These are phyloP conservation scores for Sinotaia quadrata DNA, from an alignment of 2,888 invertebrate genomes.

Conservation along the genomic window DNA sequence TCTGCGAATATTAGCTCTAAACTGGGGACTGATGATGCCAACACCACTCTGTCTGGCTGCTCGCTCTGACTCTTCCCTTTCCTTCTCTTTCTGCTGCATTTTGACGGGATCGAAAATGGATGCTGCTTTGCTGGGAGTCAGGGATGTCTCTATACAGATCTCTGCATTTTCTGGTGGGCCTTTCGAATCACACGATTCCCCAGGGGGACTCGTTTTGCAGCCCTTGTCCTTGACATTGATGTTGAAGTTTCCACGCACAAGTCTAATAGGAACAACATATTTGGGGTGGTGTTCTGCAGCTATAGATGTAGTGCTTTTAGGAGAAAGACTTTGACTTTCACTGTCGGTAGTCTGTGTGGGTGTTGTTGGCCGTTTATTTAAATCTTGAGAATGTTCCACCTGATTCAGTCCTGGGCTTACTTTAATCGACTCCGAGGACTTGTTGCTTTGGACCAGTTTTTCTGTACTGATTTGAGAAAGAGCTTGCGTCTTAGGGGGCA, in stretches of 20 bases:
- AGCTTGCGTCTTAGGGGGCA: slow-evolving; percentile 14
- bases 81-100: slow-evolving; percentile 5
- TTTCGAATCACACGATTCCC: background rate
- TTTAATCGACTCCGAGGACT: background rate
- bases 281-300: too few species aligned
- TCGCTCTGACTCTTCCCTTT: too few species aligned
- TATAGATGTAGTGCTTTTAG: too few species aligned
- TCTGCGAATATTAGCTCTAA: too few species aligned
- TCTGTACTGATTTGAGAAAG: too few species aligned
- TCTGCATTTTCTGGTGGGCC: background rate
- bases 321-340: too few species aligned
- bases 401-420: background rate
- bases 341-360: too few species aligned
- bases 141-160: slow-evolving; percentile 16
- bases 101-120: slow-evolving; percentile 4
- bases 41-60: too few species aligned
- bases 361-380: too few species aligned
- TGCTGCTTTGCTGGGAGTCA: slow-evolving; percentile 14
- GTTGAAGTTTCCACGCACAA: background rate
- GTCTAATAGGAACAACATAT: too few species aligned
- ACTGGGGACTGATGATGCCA: too few species aligned
- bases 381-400: too few species aligned
- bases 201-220: background rate
- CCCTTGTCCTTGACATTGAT: background rate
- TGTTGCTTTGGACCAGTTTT: background rate